Percentiles rank a stretch among this genome's conserved stretches.
phyloP scores from a whole-genome alignment of 2,797 vertebrate genomes.

The Cirrhinus mrigala region DNA sequence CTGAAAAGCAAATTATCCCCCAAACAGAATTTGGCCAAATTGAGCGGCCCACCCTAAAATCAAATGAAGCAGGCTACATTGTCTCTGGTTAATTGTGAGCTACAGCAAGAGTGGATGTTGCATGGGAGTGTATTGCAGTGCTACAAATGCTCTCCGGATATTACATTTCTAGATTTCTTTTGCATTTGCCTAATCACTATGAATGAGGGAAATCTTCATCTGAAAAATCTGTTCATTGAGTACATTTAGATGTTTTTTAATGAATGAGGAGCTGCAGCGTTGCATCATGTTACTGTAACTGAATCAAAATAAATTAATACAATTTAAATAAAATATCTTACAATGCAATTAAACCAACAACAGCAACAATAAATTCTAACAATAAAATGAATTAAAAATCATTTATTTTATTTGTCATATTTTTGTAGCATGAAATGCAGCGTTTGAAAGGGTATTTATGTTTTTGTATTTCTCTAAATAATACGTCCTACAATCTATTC shows the following conservation, averaged over 20 bases:
- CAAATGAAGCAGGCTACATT: slow-evolving; percentile 26
- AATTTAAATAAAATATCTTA: background rate
- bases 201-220: background rate
- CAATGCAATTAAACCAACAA: background rate
- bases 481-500: no score
- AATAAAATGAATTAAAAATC: no score
- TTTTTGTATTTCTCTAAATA: no score
- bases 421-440: no score
- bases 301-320: background rate
- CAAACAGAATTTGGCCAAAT: slow-evolving; percentile 27
- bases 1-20: slow-evolving; percentile 37
- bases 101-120: background rate
- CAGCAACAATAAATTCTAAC: no score
- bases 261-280: background rate
- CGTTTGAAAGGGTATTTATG: no score
- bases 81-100: slow-evolving; percentile 21
- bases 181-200: slow-evolving; percentile 1
- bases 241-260: background rate
- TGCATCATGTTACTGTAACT: background rate
- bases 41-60: slow-evolving; percentile 19
- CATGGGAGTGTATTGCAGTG: slow-evolving; percentile 22
- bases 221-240: background rate
- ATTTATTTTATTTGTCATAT: no score
- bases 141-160: slow-evolving; percentile 14
- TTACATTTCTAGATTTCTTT: background rate